Evolutionary conservation across 2,797 vertebrate species (phyloP).

Genomic region (Alosa sapidissima): DNA sequence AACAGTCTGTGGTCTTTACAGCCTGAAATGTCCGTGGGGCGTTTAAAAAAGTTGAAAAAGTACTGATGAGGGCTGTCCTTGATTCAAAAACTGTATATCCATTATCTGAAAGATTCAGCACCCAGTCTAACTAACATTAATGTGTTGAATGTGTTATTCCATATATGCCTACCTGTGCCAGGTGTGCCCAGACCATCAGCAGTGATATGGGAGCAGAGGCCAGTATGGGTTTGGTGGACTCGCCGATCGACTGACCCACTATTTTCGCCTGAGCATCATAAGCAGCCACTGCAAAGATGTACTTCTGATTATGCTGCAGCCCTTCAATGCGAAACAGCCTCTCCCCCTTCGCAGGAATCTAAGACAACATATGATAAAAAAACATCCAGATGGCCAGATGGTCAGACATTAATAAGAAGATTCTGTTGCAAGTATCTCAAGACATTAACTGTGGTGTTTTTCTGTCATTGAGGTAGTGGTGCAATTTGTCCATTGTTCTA

Average conservation of each 20-base stretch:
- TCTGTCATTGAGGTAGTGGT: neutral
- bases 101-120: no score
- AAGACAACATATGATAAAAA: slow-evolving; percentile 32
- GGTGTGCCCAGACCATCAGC: slow-evolving; percentile 79
- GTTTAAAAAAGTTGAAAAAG: no score
- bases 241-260: slow-evolving; percentile 81
- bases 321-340: slow-evolving; percentile 78
- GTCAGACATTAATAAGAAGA: neutral
- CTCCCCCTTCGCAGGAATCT: slow-evolving; percentile 82
- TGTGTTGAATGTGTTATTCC: no score
- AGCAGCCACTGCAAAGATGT: slow-evolving; percentile 91
- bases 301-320: slow-evolving; percentile 86
- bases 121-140: no score
- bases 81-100: no score
- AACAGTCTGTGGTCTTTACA: no score
- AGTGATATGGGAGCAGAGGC: slow-evolving; percentile 82
- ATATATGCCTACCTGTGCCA: slow-evolving; percentile 76
- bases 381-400: no score
- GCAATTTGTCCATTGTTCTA: neutral
- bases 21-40: no score
- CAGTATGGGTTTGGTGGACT: slow-evolving; percentile 83
- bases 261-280: slow-evolving; percentile 83
- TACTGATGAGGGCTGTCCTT: no score
- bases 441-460: neutral
- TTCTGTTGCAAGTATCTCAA: neutral